Evolutionary conservation across 2,888 invertebrate species (phyloP).

Genomic region (Tinea semifulvella): DNA sequence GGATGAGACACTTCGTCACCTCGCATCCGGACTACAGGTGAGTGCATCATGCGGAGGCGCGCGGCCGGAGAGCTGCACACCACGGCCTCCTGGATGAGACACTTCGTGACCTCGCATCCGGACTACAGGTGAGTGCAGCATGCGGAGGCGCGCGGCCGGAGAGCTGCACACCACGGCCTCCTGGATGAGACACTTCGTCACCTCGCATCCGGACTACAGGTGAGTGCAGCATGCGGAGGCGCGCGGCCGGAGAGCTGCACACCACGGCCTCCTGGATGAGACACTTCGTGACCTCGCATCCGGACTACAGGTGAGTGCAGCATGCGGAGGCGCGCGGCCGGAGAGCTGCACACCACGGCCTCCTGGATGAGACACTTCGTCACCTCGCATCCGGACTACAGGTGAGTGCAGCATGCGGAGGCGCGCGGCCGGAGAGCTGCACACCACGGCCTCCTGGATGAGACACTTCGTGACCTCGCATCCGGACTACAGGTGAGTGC

Average conservation of each 20-base stretch:
- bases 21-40: slow-evolving; percentile 91
- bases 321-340: slow-evolving; percentile 87
- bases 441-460: slow-evolving; percentile 96
- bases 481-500: slow-evolving; percentile 84
- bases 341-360: slow-evolving; percentile 92
- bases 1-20: slow-evolving; percentile 91
- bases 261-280: slow-evolving; percentile 97
- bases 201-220: slow-evolving; percentile 90
- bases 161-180: slow-evolving; percentile 92
- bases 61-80: slow-evolving; percentile 92
- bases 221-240: slow-evolving; percentile 79
- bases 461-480: slow-evolving; percentile 89
- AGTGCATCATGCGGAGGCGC: slow-evolving; percentile 81
- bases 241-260: slow-evolving; percentile 87
- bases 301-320: slow-evolving; percentile 85
- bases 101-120: slow-evolving; percentile 87
- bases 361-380: slow-evolving; percentile 95
- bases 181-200: slow-evolving; percentile 93
- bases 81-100: slow-evolving; percentile 94
- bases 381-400: slow-evolving; percentile 86
- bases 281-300: slow-evolving; percentile 86
- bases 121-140: slow-evolving; percentile 86
- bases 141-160: slow-evolving; percentile 87
- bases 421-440: slow-evolving; percentile 86
- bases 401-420: slow-evolving; percentile 83